phyloP scores from a whole-genome alignment of 2,888 invertebrate genomes.

The Glaucopsyche alexis region DNA sequence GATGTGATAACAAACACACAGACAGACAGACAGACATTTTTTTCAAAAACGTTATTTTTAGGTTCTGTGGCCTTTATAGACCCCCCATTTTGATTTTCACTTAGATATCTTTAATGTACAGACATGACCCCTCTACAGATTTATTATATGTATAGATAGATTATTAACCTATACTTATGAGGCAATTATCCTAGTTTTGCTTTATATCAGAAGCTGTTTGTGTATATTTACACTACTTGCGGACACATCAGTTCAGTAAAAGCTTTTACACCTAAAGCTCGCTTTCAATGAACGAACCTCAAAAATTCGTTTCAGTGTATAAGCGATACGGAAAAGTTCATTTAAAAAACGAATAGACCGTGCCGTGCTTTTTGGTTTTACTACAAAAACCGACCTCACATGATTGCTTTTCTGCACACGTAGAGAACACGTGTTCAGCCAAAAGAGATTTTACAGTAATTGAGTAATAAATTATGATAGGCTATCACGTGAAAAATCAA shows the following conservation, averaged over 20 bases:
- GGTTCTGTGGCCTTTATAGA: too few species aligned
- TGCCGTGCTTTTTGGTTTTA: not conserved
- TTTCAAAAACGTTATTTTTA: too few species aligned
- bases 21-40: too few species aligned
- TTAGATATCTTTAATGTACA: too few species aligned
- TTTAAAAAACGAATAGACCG: constrained; percentile 12
- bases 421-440: not conserved
- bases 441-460: not conserved
- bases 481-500: constrained; percentile 17
- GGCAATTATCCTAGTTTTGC: not conserved
- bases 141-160: too few species aligned
- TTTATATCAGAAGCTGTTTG: not conserved
- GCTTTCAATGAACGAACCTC: constrained; percentile 17
- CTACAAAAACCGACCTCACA: not conserved
- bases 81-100: too few species aligned
- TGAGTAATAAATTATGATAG: not conserved
- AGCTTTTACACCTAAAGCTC: constrained; percentile 14
- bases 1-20: too few species aligned
- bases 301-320: constrained; percentile 9
- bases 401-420: constrained; percentile 17
- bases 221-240: not conserved
- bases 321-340: constrained; percentile 15
- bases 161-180: too few species aligned
- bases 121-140: too few species aligned
- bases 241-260: not conserved